Evolutionary conservation across 2,113 vertebrate genomes (phyloP), one percentile per base, ranked within the genome.

Genomic region (Oncorhynchus gorbuscha): DNA sequence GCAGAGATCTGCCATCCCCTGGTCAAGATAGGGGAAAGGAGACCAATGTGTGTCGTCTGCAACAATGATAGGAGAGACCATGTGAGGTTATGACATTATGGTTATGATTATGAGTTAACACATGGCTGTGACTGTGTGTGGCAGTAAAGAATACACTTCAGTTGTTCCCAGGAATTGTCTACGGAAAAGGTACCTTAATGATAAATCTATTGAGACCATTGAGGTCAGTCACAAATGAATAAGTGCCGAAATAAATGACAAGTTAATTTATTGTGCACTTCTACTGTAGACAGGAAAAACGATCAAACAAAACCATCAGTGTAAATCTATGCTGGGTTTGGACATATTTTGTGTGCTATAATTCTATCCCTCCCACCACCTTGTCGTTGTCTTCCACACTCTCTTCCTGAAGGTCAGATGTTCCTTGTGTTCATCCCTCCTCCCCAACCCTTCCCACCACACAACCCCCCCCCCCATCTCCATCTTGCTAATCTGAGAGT

Each of bases 331-430:
- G 76, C 28, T 22, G 59, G 59, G 18, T 62, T 62, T 22, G n/a
- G 59, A 62, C 20, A 24, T 24, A 62, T 18, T 5, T 2, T 51
- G 74, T 71, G 68, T 24, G 0, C 39, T 16, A 18, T 20, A 24
- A 28, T 51, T 24, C 55, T n/a, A 3, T 61, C 32, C 49, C 48
- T 39, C 24, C 75, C 66, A 28, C 75, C 61, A 49, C 75, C 75
- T 84, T 85, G 84, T 88, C 20, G 1, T 77, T 70, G 22, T 72
- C 62, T 82, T 82, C 77, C 87, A 83, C 75, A 69, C 75, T 49
- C 75, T 49, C 11, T 78, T 77, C 83, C 83, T 80, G 80, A 83
- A 88, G 83, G 82, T 85, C 81, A 76, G 16, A 0, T 67, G 4
- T 49, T 61, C 75, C 72, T 61, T 64, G 11, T 28, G 58, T 80